Evolutionary conservation across 2,888 invertebrate genomes (phyloP).

Genomic region (Rhagium mordax): DNA sequence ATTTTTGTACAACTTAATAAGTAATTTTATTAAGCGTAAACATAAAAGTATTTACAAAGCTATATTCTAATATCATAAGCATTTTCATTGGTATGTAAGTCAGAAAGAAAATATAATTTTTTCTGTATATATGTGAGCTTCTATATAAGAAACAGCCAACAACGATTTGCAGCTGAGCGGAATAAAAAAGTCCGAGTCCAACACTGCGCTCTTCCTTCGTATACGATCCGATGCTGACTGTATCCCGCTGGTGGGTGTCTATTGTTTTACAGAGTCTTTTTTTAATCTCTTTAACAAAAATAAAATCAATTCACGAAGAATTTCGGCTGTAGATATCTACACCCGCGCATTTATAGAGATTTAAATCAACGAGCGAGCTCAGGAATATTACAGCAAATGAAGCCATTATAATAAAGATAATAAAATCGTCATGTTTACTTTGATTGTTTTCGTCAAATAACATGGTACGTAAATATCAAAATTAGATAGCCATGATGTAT

Average conservation of each 20-base stretch:
- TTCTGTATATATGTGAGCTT: no score
- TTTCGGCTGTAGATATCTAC: conserved; percentile 50
- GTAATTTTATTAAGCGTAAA: no score
- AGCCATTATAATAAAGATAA: not conserved
- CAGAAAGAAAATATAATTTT: no score
- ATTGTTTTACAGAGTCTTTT: conserved; percentile 60
- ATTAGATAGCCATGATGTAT: no score
- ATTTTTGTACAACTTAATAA: no score
- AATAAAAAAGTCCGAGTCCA: conserved; percentile 1
- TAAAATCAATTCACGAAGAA: conserved; percentile 58
- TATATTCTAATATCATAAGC: no score
- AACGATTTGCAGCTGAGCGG: no score
- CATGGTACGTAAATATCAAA: no score
- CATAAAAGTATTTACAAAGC: no score
- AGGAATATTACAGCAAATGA: conserved; percentile 7
- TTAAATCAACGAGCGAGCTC: conserved; percentile 6
- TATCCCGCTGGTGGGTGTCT: conserved; percentile 50
- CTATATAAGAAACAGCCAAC: no score
- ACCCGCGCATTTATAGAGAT: conserved; percentile 45
- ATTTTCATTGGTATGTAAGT: no score
- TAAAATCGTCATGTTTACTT: not conserved
- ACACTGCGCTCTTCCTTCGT: conserved; percentile 2
- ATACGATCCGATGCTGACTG: conserved; percentile 18
- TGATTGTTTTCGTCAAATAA: no score
- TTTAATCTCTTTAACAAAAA: conserved; percentile 56